Evolutionary conservation across 2,797 vertebrate genomes (phyloP).

Genomic region (Meriones psammophilus): DNA sequence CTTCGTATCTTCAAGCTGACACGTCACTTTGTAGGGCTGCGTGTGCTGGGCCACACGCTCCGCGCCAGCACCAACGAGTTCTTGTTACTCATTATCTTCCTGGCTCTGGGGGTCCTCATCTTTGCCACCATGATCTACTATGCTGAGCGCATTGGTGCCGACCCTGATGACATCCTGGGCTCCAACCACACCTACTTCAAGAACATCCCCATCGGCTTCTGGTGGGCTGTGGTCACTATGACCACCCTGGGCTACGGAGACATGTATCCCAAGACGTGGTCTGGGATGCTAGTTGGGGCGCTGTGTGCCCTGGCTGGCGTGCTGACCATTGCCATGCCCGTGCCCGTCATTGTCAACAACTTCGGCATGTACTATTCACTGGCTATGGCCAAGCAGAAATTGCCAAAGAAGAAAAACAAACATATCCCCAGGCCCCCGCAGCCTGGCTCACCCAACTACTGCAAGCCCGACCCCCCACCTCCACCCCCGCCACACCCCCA

Average conservation of each 20-base stretch:
- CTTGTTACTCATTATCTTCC: constrained; percentile 89
- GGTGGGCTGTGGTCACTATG: constrained; percentile 90
- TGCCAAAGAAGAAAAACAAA: constrained; percentile 91
- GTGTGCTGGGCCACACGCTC: constrained; percentile 88
- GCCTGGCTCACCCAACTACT: constrained; percentile 89
- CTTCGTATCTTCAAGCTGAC: constrained; percentile 90
- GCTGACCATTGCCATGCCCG: constrained; percentile 91
- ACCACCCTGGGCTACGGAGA: constrained; percentile 90
- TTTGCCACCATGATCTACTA: constrained; percentile 90
- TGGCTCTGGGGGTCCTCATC: constrained; percentile 89
- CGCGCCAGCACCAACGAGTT: constrained; percentile 90
- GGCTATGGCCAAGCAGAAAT: constrained; percentile 90
- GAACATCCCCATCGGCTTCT: constrained; percentile 90
- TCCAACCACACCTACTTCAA: constrained; percentile 89
- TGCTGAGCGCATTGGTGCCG: constrained; percentile 89
- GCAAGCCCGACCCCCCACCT: constrained; percentile 87
- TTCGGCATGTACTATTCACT: constrained; percentile 90
- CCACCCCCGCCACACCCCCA: constrained; percentile 78
- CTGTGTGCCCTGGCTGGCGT: constrained; percentile 89
- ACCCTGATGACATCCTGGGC: constrained; percentile 88
- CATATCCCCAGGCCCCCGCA: constrained; percentile 89
- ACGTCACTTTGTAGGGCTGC: constrained; percentile 87
- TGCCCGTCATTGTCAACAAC: constrained; percentile 90
- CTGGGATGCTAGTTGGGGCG: constrained; percentile 89
- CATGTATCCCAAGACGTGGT: constrained; percentile 90